These are phyloP conservation scores for Mallotus villosus DNA, from an alignment of 2,797 vertebrate genomes.

Conservation along the genomic window DNA sequence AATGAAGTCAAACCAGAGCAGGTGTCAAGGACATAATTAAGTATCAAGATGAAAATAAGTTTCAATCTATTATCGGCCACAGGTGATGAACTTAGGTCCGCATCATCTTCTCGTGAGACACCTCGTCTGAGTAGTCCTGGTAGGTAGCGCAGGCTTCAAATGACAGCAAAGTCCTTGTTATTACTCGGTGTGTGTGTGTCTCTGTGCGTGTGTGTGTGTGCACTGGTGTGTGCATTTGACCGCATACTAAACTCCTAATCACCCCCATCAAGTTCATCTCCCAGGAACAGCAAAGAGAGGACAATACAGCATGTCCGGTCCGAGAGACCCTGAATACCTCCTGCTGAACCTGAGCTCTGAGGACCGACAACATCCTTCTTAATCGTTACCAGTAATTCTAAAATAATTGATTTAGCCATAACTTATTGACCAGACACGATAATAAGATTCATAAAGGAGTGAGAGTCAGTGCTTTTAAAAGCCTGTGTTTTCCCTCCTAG, in stretches of 20 bases:
- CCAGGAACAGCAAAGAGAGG: constrained; percentile 38
- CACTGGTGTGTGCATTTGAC: not conserved
- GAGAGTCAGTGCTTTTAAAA: constrained; percentile 31
- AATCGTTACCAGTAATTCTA: constrained; percentile 59
- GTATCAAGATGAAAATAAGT: constrained; percentile 19
- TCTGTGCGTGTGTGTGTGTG: constrained; percentile 22
- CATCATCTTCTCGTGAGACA: constrained; percentile 4
- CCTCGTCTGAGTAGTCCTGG: not conserved
- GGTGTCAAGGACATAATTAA: constrained; percentile 46
- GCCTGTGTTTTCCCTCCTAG: constrained; percentile 28
- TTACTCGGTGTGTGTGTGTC: constrained; percentile 29
- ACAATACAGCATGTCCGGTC: constrained; percentile 52
- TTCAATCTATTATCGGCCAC: constrained; percentile 17
- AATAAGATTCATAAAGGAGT: constrained; percentile 54
- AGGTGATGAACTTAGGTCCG: constrained; percentile 15
- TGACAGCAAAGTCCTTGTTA: not conserved
- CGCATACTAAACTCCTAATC: constrained; percentile 47
- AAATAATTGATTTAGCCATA: constrained; percentile 60
- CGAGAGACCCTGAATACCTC: constrained; percentile 49
- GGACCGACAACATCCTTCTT: constrained; percentile 58
- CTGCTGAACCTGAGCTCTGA: constrained; percentile 52
- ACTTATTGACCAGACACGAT: constrained; percentile 62
- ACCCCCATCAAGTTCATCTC: constrained; percentile 59
- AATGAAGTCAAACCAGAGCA: constrained; percentile 47
- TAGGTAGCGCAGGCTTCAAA: not conserved